Conservation (phyloP, 2,888 invertebrate species). For the Archips xylosteana region DNA sequence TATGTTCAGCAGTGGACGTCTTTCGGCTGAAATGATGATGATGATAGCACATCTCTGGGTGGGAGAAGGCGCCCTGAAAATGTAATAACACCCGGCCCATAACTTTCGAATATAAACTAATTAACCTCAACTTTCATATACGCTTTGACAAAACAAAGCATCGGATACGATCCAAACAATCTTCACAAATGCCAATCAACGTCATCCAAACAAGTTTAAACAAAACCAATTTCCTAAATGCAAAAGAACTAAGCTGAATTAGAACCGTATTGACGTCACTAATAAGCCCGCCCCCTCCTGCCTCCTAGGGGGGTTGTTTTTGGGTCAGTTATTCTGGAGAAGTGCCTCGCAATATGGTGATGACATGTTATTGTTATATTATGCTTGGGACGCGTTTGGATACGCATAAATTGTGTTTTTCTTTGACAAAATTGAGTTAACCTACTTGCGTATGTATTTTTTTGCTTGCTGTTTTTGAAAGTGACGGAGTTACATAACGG, state of each 20-base stretch:
- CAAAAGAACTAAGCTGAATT: slow-evolving; percentile 31
- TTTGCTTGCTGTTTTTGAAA: slow-evolving; percentile 12
- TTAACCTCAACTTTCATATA: background rate
- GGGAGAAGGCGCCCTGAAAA: too few relatives aligned
- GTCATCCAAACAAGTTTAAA: slow-evolving; percentile 29
- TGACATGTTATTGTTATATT: slow-evolving; percentile 45
- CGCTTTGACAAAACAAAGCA: background rate
- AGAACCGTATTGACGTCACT: slow-evolving; percentile 36
- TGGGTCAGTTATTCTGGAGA: slow-evolving; percentile 61
- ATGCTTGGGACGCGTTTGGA: slow-evolving; percentile 36
- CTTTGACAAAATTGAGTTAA: slow-evolving; percentile 31
- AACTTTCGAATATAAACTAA: background rate
- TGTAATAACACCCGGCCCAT: too few relatives aligned
- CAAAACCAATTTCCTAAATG: slow-evolving; percentile 39
- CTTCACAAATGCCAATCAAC: slow-evolving; percentile 11
- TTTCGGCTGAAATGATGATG: too few relatives aligned
- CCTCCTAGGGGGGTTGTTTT: slow-evolving; percentile 53
- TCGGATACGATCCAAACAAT: background rate
- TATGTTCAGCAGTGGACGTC: too few relatives aligned
- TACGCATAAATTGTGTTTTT: slow-evolving; percentile 40
- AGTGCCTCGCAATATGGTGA: slow-evolving; percentile 51
- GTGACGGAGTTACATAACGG: slow-evolving; percentile 11
- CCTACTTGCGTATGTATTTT: slow-evolving; percentile 25
- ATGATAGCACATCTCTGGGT: too few relatives aligned
- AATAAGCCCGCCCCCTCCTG: slow-evolving; percentile 29